phyloP scores from a whole-genome alignment of 2,797 vertebrate species.

The Hafferia zeledoni region DNA sequence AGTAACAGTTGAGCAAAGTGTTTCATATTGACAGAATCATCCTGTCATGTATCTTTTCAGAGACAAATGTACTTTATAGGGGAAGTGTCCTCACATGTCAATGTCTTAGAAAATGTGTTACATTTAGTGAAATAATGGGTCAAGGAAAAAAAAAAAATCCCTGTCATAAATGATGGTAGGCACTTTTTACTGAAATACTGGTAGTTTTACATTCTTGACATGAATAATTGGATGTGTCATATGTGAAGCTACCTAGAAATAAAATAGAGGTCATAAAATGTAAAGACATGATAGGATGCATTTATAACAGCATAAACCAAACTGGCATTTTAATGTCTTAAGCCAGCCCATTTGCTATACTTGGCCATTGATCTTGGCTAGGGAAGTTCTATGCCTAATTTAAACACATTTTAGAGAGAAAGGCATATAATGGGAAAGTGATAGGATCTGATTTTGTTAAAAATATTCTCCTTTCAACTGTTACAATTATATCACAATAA shows the following conservation, averaged over 20 bases:
- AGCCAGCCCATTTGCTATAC: constrained; percentile 50
- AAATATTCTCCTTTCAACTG: neutral
- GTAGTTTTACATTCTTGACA: constrained; percentile 70
- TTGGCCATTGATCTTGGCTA: constrained; percentile 51
- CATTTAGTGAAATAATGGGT: constrained; percentile 53
- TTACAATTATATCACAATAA: neutral
- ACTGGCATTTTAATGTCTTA: constrained; percentile 73
- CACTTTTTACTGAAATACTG: constrained; percentile 64
- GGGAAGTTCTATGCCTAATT: constrained; percentile 19
- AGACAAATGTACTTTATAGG: constrained; percentile 16
- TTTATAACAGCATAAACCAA: constrained; percentile 78
- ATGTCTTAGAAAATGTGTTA: constrained; percentile 9
- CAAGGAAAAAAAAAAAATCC: constrained; percentile 15
- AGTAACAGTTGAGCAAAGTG: neutral
- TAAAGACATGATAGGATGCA: constrained; percentile 72
- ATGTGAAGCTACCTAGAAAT: constrained; percentile 72
- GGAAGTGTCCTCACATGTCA: constrained; percentile 26
- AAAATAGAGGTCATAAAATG: constrained; percentile 76
- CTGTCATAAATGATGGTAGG: constrained; percentile 16
- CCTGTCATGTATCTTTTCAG: neutral
- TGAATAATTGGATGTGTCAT: constrained; percentile 75
- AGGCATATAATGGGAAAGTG: neutral
- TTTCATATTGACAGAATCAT: neutral
- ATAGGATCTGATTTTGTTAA: neutral
- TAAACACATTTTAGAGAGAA: constrained; percentile 19